Evolutionary conservation across 2,888 invertebrate species (phyloP), one percentile per base, ranked within the genome.

Genomic region (Mimachlamys varia): DNA sequence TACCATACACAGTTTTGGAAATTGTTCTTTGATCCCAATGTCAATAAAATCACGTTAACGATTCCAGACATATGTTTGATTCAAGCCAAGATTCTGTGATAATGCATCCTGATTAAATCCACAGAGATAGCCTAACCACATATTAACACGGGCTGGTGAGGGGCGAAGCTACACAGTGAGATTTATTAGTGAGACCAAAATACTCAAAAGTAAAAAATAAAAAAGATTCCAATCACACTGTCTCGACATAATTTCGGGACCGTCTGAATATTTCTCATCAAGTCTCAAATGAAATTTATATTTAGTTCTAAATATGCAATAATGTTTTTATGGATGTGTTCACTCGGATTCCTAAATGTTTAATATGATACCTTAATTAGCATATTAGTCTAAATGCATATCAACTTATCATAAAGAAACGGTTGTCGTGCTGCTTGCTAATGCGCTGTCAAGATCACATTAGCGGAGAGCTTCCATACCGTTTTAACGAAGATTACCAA

Each of bases 241-340:
- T 76, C 76, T 76, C 76, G 76, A 76, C 76, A 33, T 76, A 76
- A 76, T 76, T 76, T 76, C 33, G 76, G 12, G 17, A 27, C 76
- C 76, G 76, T 76, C 76, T 76, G 76, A 76, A 76, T 76, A 76
- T 76, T 76, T 76, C 76, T 76, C 76, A 76, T 76, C 76, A 76
- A 27, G 33, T 33, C 33, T 76, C 76, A 76, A 76, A 76, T 76
- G 33, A 76, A 76, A 76, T 33, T 76, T 76, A 76, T 76, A 76
- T 76, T 76, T 76, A 76, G 76, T 33, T 76, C 22, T 76, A 3
- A 76, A 76, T 76, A 76, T 15, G 76, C 76, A 76, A 76, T 76
- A 27, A 33, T 12, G 76, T 27, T 33, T 33, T 27, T 33, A n/a
- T n/a, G n/a, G 22, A 13, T 0, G 3, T 76, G 76, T 76, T 33